These are phyloP conservation scores for Eupeodes latifasciatus DNA, from an alignment of 2,888 invertebrate species.

Conservation along the genomic window DNA sequence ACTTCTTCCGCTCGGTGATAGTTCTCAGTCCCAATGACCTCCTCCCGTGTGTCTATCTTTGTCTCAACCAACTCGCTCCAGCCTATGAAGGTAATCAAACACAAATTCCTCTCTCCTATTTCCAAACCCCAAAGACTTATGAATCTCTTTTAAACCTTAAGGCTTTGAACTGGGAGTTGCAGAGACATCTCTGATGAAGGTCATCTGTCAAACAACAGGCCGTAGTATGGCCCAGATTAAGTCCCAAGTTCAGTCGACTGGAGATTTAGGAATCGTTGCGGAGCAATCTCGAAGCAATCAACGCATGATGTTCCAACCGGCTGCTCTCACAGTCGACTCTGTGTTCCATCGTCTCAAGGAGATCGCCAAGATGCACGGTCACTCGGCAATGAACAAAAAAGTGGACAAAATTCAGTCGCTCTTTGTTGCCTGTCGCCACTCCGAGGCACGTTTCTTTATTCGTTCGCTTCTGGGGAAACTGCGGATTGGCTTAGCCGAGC, in stretches of 20 bases:
- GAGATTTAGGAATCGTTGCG: constrained; percentile 96
- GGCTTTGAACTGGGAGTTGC: constrained; percentile 96
- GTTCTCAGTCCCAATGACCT: constrained; percentile 95
- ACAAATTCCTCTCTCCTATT: no score
- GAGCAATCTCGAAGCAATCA: constrained; percentile 93
- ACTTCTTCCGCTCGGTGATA: constrained; percentile 96
- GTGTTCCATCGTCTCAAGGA: constrained; percentile 94
- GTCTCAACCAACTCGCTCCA: constrained; percentile 97
- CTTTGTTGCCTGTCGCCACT: constrained; percentile 95
- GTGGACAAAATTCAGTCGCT: constrained; percentile 95
- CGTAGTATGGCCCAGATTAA: constrained; percentile 93
- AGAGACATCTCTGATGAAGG: constrained; percentile 96
- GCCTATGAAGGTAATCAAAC: constrained; percentile 92
- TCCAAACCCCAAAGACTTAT: no score
- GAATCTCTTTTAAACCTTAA: constrained; percentile 76
- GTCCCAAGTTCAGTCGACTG: constrained; percentile 86
- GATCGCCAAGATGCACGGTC: constrained; percentile 93
- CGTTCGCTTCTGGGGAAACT: constrained; percentile 96
- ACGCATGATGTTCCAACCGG: constrained; percentile 93
- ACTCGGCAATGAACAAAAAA: constrained; percentile 92
- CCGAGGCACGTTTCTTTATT: constrained; percentile 95
- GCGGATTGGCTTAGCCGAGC: constrained; percentile 98
- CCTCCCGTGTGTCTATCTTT: constrained; percentile 95
- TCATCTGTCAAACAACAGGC: constrained; percentile 95
- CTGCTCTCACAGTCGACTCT: constrained; percentile 89